Evolutionary conservation across 2,797 vertebrate species (phyloP).

Genomic region (Petrocephalus sullivani): DNA sequence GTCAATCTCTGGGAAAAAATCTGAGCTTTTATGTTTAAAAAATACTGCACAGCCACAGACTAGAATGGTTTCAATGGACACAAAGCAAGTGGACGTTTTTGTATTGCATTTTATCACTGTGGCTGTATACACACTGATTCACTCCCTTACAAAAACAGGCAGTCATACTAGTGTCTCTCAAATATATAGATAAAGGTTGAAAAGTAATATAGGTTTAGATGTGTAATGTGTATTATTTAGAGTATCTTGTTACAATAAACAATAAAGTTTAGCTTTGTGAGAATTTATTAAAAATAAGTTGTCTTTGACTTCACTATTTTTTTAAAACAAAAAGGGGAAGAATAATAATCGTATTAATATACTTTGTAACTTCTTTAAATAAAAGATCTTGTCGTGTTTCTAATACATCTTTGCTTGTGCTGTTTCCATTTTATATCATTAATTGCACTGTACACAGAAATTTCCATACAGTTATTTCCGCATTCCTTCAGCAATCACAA

Average conservation of each 20-base stretch:
- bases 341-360: not conserved
- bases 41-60: not conserved
- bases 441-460: not conserved
- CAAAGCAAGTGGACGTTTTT: not conserved
- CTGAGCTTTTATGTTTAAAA: not conserved
- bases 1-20: not conserved
- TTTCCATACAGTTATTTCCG: not conserved
- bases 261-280: not conserved
- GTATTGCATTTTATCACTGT: slow-evolving; percentile 3
- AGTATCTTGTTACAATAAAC: too few relatives aligned
- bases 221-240: not conserved
- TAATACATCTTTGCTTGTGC: not conserved
- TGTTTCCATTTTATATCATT: not conserved
- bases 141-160: not conserved
- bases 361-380: not conserved
- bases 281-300: not conserved
- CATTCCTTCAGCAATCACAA: not conserved
- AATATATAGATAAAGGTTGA: not conserved
- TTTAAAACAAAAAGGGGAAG: not conserved
- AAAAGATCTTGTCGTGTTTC: not conserved
- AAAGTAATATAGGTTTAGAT: not conserved
- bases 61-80: not conserved
- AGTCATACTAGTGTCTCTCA: not conserved
- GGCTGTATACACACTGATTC: not conserved
- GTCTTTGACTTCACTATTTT: not conserved